Conservation (phyloP, 2,797 vertebrate species). For the Eurystomus glaucurus region DNA sequence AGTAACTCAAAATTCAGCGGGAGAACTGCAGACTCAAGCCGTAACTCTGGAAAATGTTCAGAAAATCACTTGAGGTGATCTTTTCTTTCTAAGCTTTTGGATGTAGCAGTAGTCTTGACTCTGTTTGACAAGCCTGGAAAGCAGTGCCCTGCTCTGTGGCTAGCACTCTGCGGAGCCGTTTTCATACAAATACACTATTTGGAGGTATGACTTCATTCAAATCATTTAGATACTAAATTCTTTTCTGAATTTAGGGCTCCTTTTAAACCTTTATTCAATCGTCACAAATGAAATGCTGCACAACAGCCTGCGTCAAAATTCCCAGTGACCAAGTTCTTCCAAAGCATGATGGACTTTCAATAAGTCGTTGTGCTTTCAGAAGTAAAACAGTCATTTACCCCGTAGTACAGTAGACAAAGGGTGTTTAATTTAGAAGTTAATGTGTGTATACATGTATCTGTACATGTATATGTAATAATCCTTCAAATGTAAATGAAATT, state of each 20-base stretch:
- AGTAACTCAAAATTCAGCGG: background rate
- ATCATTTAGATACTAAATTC: background rate
- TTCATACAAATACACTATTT: background rate
- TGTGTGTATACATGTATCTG: background rate
- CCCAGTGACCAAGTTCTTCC: background rate
- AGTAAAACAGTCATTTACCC: background rate
- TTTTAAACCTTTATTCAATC: background rate
- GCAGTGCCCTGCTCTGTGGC: background rate
- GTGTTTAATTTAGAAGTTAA: background rate
- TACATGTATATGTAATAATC: background rate
- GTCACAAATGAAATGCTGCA: background rate
- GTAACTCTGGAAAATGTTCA: background rate
- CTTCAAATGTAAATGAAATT: background rate
- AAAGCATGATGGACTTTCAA: background rate
- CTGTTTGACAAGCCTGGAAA: background rate
- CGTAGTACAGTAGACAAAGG: fast-evolving
- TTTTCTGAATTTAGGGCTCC: background rate
- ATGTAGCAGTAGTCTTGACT: background rate
- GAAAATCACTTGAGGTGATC: background rate
- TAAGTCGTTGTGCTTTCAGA: background rate
- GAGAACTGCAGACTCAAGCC: background rate
- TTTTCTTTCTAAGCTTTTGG: background rate
- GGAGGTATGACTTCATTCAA: background rate
- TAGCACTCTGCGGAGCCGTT: background rate
- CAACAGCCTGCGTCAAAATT: background rate